Evolutionary conservation across 2,888 invertebrate species (phyloP).

Genomic region (Resseliella maxima): DNA sequence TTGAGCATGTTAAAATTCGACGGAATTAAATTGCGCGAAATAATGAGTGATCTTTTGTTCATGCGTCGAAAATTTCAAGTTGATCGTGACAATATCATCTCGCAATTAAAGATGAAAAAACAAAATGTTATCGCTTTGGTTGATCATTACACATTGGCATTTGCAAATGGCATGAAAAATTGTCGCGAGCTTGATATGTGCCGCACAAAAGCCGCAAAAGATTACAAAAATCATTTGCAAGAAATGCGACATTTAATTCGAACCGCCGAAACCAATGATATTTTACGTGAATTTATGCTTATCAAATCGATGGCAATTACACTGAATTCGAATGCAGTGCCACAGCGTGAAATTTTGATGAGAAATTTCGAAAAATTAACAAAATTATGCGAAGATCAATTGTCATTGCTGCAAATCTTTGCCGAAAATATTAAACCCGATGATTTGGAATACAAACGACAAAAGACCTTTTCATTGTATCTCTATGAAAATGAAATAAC

Average conservation of each 20-base stretch:
- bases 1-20: not conserved
- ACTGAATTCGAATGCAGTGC: not conserved
- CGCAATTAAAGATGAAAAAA: not conserved
- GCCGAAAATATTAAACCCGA: not conserved
- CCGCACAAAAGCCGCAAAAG: not conserved
- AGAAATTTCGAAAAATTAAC: not conserved
- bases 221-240: not conserved
- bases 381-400: not conserved
- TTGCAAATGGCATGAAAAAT: not conserved
- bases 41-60: not conserved
- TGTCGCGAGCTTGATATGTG: not conserved
- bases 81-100: not conserved
- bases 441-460: not conserved
- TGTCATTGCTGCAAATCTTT: not conserved
- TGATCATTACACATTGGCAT: not conserved
- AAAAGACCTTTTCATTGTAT: not conserved
- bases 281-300: not conserved
- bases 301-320: not conserved
- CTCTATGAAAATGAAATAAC: not conserved
- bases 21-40: not conserved
- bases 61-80: not conserved
- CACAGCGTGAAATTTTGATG: not conserved
- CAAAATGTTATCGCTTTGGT: not conserved
- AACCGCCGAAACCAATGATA: not conserved
- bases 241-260: not conserved